phyloP scores from a whole-genome alignment of 2,113 vertebrate genomes.

The Tachycineta bicolor region DNA sequence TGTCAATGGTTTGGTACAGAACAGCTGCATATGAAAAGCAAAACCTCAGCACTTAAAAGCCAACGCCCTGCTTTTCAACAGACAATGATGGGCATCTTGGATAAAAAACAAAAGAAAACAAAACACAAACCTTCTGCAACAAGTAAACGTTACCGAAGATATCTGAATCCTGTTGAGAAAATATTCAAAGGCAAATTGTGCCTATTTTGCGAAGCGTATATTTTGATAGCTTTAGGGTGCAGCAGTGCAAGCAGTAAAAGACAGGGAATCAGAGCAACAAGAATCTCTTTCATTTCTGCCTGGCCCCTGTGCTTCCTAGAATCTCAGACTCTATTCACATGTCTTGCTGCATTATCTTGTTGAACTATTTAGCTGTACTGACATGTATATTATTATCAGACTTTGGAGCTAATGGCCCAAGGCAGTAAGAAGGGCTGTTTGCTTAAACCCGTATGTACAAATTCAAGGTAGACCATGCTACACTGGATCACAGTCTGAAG shows the following conservation, averaged over 20 bases:
- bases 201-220: background rate
- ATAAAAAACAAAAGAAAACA: background rate
- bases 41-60: conserved; percentile 63
- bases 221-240: background rate
- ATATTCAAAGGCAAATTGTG: background rate
- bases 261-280: background rate
- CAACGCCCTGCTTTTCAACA: conserved; percentile 60
- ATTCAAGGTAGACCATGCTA: conserved; percentile 21
- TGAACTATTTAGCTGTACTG: conserved; percentile 36
- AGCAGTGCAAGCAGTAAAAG: background rate
- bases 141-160: conserved; percentile 5
- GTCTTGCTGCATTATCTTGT: conserved; percentile 22
- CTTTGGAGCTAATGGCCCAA: conserved; percentile 24
- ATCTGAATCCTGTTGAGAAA: background rate
- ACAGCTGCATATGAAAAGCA: conserved; percentile 60
- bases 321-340: background rate
- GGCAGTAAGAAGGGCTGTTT: conserved; percentile 18
- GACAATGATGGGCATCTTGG: conserved; percentile 45
- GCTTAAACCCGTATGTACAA: background rate
- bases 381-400: conserved; percentile 35
- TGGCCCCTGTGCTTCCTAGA: background rate
- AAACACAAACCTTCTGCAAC: conserved; percentile 6
- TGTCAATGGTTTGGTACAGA: conserved; percentile 57
- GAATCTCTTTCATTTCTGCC: background rate
- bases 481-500: background rate